phyloP scores from a whole-genome alignment of 2,113 vertebrate genomes.

The Condylura cristata region DNA sequence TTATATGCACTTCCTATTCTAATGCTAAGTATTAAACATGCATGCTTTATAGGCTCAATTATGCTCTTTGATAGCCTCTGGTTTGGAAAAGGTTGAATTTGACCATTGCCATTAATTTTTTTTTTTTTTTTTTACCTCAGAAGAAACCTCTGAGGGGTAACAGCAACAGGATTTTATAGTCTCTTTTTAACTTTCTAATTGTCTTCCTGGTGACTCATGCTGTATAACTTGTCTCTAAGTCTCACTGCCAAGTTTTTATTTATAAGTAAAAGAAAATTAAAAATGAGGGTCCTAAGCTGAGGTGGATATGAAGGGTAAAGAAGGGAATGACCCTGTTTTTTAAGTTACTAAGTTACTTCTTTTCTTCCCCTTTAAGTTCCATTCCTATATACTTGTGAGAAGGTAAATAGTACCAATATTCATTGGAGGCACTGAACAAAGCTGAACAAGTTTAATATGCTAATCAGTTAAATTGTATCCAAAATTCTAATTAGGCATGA shows the following conservation, averaged over 20 bases:
- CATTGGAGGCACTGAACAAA: background rate
- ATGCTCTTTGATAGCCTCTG: background rate
- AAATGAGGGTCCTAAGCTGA: background rate
- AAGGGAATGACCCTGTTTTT: background rate
- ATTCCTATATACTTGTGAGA: background rate
- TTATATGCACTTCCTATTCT: conserved; percentile 45
- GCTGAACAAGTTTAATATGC: background rate
- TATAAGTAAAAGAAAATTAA: background rate
- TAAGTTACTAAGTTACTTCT: background rate
- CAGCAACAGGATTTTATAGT: background rate
- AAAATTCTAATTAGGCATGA: background rate
- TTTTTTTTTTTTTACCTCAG: background rate
- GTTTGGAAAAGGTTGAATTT: conserved; percentile 51
- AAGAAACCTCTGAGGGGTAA: conserved; percentile 7
- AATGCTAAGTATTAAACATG: conserved; percentile 35
- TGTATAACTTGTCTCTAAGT: background rate
- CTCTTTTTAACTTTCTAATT: conserved; percentile 43
- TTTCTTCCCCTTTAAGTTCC: background rate
- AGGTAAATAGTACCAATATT: background rate
- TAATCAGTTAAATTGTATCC: background rate
- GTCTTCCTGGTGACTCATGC: background rate
- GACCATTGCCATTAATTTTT: conserved; percentile 1
- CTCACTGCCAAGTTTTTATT: background rate
- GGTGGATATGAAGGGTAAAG: rapidly evolving
- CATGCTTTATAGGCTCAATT: background rate